Evolutionary conservation across 2,797 vertebrate genomes (phyloP), one percentile per base, ranked within the genome.

Genomic region (Rhinatrema bivittatum): DNA sequence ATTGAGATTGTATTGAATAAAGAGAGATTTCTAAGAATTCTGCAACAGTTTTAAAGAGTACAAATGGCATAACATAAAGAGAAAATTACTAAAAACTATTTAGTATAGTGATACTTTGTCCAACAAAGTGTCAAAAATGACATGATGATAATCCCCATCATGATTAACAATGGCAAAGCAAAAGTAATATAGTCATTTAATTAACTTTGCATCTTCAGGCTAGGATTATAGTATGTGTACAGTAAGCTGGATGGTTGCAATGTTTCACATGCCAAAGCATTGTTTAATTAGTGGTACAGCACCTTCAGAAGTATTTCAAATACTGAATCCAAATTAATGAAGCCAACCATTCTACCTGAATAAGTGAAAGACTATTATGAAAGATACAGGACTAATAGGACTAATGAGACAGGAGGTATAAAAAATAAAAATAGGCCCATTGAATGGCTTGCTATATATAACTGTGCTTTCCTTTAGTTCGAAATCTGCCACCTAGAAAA

Each of bases 401-500:
- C 48, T 46, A 49, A 56, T 43, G 33, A 48, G 23, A 37, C 62
- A 42, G 41, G 36, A 41, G 48, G 53, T 54, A 53, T 42, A 25
- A 39, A 62, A 28, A 29, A 32, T 14, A 22, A 40, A 42, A 36
- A 14, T 19, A 6, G 27, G 25, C 0, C 1, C 14, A 3, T 3
- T 5, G 21, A 42, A 47, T 16, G 17, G 10, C n/a, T 27, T 21
- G 48, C 43, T 75, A 36, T 8, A 45, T 11, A 46, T 36, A 43
- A 42, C 50, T 16, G 35, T 18, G 48, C 56, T 73, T 64, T 56
- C 47, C 48, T 39, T 40, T 46, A 59, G 55, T 42, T 42, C 70
- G 56, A 71, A 69, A 64, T 42, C 68, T 72, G 69, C 53, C 66
- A 63, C 50, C 50, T 31, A 70, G 60, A 71, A 70, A 68, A 58